Evolutionary conservation across 2,113 vertebrate species (phyloP).

Genomic region (Apodemus sylvaticus): DNA sequence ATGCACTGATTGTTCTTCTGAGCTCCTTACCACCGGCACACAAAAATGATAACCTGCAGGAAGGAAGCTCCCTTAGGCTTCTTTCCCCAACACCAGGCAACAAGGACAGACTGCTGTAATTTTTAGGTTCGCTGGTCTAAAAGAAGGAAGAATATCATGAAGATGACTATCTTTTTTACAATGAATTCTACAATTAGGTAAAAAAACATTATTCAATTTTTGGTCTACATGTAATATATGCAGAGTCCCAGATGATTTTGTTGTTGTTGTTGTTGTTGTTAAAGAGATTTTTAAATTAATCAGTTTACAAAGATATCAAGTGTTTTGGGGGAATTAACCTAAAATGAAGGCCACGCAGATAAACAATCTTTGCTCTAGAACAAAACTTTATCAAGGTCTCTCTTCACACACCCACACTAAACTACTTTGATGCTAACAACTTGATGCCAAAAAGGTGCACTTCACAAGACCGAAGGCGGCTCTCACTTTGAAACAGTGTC

Average conservation of each 20-base stretch:
- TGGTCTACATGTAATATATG: neutral
- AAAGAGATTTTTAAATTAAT: neutral
- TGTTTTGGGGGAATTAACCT: neutral
- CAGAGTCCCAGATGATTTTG: neutral
- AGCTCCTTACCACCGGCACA: constrained; percentile 2
- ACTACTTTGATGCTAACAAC: neutral
- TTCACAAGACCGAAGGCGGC: constrained; percentile 49
- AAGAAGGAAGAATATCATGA: constrained; percentile 51
- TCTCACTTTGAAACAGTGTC: constrained; percentile 41
- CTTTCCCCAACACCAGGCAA: constrained; percentile 20
- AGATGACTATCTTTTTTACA: too few species aligned
- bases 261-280: neutral
- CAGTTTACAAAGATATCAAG: neutral
- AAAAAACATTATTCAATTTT: constrained; percentile 6
- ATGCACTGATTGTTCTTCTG: neutral
- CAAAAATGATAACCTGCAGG: neutral
- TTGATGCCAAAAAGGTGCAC: constrained; percentile 20
- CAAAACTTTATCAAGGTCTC: constrained; percentile 54
- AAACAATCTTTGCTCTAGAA: neutral
- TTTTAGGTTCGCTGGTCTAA: neutral
- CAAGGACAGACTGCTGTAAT: neutral
- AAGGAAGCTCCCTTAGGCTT: neutral
- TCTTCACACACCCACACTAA: neutral
- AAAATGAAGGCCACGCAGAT: neutral
- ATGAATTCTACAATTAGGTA: constrained; percentile 49